Percentiles rank a stretch among this genome's conserved stretches.
Evolutionary conservation across 1,140 invertebrate species (phyloP).

Genomic region (Drosophila melanogaster): DNA sequence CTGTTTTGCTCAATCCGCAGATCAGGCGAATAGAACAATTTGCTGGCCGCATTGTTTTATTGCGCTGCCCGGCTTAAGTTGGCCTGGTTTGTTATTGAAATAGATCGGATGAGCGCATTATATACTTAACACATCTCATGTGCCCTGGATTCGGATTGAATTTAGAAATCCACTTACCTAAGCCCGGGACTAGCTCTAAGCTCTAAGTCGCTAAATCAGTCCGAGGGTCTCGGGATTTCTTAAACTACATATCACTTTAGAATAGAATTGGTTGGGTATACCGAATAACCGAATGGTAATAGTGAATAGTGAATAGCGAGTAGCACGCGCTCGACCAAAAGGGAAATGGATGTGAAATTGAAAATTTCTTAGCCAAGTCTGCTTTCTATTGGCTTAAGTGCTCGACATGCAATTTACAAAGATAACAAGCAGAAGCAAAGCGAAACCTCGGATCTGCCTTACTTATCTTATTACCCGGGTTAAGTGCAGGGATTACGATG

Average conservation of each 20-base stretch:
- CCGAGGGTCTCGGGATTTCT: conserved; percentile 39
- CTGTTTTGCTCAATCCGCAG: conserved; percentile 45
- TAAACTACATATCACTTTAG: conserved; percentile 72
- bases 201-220: conserved; percentile 72
- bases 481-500: conserved; percentile 76
- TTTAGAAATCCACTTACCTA: conserved; percentile 78
- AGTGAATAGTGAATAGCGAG: conserved; percentile 17
- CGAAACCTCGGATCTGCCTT: conserved; percentile 62
- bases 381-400: conserved; percentile 70
- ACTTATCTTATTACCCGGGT: conserved; percentile 82
- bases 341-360: not conserved
- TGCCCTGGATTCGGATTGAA: conserved; percentile 61
- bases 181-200: conserved; percentile 49
- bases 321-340: conserved; percentile 60
- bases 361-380: conserved; percentile 57
- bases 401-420: conserved; percentile 81
- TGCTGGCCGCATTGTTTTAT: conserved; percentile 64
- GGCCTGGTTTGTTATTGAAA: conserved; percentile 70
- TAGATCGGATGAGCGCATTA: conserved; percentile 81
- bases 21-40: conserved; percentile 44
- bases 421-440: conserved; percentile 72
- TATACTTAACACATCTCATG: conserved; percentile 76
- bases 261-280: conserved; percentile 29
- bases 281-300: conserved; percentile 9
- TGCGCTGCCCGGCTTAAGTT: conserved; percentile 60